phyloP scores from a whole-genome alignment of 2,113 vertebrate genomes.

The Prionailurus bengalensis region DNA sequence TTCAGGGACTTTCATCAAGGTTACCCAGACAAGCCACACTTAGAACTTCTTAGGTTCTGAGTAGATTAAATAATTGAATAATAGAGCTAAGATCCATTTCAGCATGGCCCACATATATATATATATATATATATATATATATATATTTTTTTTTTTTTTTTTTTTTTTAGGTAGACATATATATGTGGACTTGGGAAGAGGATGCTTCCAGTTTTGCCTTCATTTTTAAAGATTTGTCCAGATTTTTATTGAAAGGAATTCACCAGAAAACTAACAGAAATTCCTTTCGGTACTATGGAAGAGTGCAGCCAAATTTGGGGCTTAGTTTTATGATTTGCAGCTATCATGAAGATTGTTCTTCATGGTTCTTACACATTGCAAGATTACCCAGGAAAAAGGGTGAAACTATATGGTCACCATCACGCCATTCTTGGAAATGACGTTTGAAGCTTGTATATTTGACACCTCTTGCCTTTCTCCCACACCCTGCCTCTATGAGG shows the following conservation, averaged over 20 bases:
- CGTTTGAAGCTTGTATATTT: conserved; percentile 1
- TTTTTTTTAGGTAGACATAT: background rate
- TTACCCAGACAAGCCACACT: background rate
- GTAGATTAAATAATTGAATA: background rate
- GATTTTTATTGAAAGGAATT: background rate
- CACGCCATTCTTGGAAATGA: conserved; percentile 17
- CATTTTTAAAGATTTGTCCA: background rate
- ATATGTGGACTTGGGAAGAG: background rate
- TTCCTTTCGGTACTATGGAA: background rate
- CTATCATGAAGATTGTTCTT: background rate
- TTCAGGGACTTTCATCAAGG: conserved; percentile 33
- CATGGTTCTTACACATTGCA: background rate
- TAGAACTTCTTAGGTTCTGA: background rate
- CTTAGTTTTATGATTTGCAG: background rate
- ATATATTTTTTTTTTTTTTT: background rate
- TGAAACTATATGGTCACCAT: background rate
- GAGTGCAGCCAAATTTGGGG: background rate
- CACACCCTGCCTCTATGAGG: conserved; percentile 14
- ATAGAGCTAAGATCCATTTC: background rate
- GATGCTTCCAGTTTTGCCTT: background rate
- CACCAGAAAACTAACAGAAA: background rate
- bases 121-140: no score
- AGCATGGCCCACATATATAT: background rate
- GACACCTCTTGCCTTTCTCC: background rate
- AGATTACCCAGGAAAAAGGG: background rate